Conservation (phyloP, 2,113 vertebrate genomes). For the Brienomyrus brachyistius region DNA sequence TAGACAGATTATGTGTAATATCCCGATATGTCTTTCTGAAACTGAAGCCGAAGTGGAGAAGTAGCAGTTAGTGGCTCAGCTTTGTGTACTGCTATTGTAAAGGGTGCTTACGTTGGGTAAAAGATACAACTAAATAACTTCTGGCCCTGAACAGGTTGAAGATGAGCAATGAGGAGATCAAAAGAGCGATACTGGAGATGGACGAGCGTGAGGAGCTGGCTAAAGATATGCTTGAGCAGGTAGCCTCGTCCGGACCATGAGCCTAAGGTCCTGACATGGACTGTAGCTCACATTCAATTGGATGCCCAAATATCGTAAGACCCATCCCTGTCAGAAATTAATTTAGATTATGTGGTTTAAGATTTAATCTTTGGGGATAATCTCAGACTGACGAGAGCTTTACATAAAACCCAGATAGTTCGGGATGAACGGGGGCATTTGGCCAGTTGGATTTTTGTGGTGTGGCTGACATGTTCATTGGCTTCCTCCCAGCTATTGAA, state of each 20-base stretch:
- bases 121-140: neutral
- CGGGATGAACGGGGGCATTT: neutral
- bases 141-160: slow-evolving; percentile 69
- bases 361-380: neutral
- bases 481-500: slow-evolving; percentile 75
- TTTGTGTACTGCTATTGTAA: neutral
- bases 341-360: neutral
- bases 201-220: slow-evolving; percentile 93
- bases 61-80: neutral
- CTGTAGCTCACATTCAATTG: neutral
- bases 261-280: neutral
- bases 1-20: neutral
- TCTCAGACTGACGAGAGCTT: neutral
- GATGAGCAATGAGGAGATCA: slow-evolving; percentile 91
- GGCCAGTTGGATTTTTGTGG: neutral
- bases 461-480: neutral
- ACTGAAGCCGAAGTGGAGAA: neutral
- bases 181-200: slow-evolving; percentile 85
- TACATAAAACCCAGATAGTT: neutral
- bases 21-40: neutral
- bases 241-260: slow-evolving; percentile 31
- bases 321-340: neutral
- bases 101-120: neutral
- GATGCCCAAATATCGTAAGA: neutral
- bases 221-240: slow-evolving; percentile 98